These are phyloP conservation scores for Philotrypesis tridentata DNA, from an alignment of 1,140 invertebrate genomes.

Conservation along the genomic window DNA sequence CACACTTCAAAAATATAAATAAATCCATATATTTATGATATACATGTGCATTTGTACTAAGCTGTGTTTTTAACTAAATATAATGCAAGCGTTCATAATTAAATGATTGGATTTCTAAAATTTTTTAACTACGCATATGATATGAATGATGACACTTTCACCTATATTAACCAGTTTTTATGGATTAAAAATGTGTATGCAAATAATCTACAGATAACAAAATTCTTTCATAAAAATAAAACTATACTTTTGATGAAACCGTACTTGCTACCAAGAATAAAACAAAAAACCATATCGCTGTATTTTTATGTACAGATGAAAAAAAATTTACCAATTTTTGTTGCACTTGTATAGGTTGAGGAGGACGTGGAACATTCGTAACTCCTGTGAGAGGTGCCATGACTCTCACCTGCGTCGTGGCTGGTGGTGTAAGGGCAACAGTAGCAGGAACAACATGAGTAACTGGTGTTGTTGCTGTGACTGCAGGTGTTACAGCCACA, in stretches of 20 bases:
- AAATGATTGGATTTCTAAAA: neutral
- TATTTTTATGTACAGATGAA: too few relatives aligned
- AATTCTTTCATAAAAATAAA: too few relatives aligned
- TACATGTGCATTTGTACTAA: neutral
- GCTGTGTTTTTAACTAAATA: conserved; percentile 9
- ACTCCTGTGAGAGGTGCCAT: conserved; percentile 73
- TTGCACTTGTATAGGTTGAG: conserved; percentile 64
- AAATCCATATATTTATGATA: conserved; percentile 18
- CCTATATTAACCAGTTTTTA: neutral
- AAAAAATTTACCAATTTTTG: conserved; percentile 73
- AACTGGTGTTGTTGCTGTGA: conserved; percentile 51
- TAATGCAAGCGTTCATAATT: neutral
- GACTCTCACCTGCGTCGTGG: conserved; percentile 75
- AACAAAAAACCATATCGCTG: too few relatives aligned
- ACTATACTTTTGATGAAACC: too few relatives aligned
- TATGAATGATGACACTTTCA: neutral
- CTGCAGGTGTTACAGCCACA: conserved; percentile 57
- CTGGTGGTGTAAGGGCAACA: conserved; percentile 65
- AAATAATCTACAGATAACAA: neutral
- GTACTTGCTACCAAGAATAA: too few relatives aligned
- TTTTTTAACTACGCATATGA: too few relatives aligned
- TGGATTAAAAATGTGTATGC: neutral
- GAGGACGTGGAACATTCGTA: conserved; percentile 67
- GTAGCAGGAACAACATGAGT: conserved; percentile 59
- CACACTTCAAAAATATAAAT: conserved; percentile 46